Evolutionary conservation across 2,888 invertebrate genomes (phyloP).

Genomic region (Andrena dorsata): DNA sequence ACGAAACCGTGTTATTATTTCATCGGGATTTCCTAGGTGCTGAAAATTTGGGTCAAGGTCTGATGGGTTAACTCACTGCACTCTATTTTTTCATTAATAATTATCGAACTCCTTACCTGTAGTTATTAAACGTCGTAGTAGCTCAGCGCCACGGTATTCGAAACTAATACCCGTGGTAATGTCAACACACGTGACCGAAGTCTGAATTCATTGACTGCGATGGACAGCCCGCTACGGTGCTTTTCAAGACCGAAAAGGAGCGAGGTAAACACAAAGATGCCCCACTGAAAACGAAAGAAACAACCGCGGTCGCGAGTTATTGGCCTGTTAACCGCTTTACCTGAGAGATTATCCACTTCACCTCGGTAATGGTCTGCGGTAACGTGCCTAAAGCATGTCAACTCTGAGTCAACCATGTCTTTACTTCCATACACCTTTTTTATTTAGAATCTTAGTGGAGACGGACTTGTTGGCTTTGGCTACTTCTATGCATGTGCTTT

Average conservation of each 20-base stretch:
- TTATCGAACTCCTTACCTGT: slow-evolving; percentile 23
- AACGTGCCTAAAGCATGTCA: slow-evolving; percentile 37
- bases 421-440: too few relatives aligned
- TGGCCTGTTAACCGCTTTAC: slow-evolving; percentile 63
- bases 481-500: too few relatives aligned
- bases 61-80: slow-evolving; percentile 8
- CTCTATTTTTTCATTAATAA: slow-evolving; percentile 36
- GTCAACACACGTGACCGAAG: background rate
- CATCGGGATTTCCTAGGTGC: background rate
- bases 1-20: background rate
- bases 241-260: background rate
- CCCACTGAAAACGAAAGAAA: slow-evolving; percentile 43
- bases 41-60: slow-evolving; percentile 38
- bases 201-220: background rate
- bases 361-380: slow-evolving; percentile 46
- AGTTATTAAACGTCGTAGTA: background rate
- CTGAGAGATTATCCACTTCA: slow-evolving; percentile 63
- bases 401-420: background rate
- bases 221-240: background rate
- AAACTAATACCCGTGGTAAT: slow-evolving; percentile 2
- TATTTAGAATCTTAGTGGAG: too few relatives aligned
- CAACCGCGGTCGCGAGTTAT: slow-evolving; percentile 60
- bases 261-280: slow-evolving; percentile 10
- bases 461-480: too few relatives aligned
- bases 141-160: background rate